Conservation (phyloP, 1,140 invertebrate species). For the Condylostylus longicornis region DNA sequence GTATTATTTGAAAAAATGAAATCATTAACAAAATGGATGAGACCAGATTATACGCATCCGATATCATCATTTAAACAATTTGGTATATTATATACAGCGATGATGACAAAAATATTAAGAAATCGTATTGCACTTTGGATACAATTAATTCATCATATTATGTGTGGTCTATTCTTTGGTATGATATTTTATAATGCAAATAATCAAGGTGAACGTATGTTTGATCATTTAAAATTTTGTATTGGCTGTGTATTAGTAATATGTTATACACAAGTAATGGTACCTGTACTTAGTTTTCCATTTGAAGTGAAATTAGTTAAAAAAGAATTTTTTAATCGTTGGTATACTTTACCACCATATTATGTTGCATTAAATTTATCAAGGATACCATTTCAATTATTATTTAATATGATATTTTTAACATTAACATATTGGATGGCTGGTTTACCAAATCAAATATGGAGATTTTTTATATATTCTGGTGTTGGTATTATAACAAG, state of each 20-base stretch:
- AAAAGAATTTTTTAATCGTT: constrained; percentile 68
- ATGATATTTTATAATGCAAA: constrained; percentile 42
- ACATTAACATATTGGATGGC: constrained; percentile 43
- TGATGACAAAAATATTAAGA: constrained; percentile 24
- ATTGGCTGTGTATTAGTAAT: constrained; percentile 46
- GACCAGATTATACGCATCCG: constrained; percentile 12
- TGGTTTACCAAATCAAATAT: constrained; percentile 37
- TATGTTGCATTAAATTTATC: constrained; percentile 63
- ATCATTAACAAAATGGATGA: constrained; percentile 15
- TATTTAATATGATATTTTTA: constrained; percentile 41
- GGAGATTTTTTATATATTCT: constrained; percentile 40
- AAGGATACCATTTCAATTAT: constrained; percentile 39
- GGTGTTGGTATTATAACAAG: constrained; percentile 40
- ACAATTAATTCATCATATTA: constrained; percentile 41
- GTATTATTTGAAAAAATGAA: constrained; percentile 24
- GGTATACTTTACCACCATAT: constrained; percentile 65
- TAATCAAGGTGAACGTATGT: constrained; percentile 45
- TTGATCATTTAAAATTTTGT: constrained; percentile 49
- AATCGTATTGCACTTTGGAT: constrained; percentile 38
- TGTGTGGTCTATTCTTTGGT: constrained; percentile 40
- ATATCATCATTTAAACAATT: constrained; percentile 25
- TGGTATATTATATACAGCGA: constrained; percentile 20
- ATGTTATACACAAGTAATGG: constrained; percentile 48
- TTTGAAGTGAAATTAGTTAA: constrained; percentile 63
- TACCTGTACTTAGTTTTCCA: constrained; percentile 47